Evolutionary conservation across 2,888 invertebrate species (phyloP), one percentile per base, ranked within the genome.

Genomic region (Dione juno): DNA sequence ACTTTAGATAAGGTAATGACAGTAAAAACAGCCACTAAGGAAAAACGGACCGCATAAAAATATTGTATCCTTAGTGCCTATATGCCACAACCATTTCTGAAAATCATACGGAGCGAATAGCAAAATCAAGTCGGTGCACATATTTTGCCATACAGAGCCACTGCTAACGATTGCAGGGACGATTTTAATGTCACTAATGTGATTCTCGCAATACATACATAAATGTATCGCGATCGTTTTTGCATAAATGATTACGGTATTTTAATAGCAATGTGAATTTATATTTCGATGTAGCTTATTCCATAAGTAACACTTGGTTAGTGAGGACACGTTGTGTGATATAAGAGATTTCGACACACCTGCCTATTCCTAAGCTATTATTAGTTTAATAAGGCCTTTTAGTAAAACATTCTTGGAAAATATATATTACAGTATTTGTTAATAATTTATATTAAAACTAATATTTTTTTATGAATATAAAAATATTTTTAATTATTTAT

Each of bases 31-130:
- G 76, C 83, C 74, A 75, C 85, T 80, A 80, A 87, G 87, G 88
- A 90, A 92, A 92, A 92, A 92, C 89, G 83, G 61, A 83, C 81
- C 75, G 88, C 88, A 92, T 93, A 93, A 92, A 93, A 93, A 93
- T 92, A 93, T 93, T 92, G 92, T 88, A 92, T 90, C 88, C 90
- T 86, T 87, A 84, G 84, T 85, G 85, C 85, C 81, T 89, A 90
- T 92, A 90, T 84, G 86, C 84, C 81, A 82, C 84, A 81, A 86
- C 90, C 92, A 89, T 91, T 92, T 93, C 92, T 92, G 93, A 93
- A 92, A 93, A 93, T 93, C 93, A 93, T 92, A 92, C 93, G 92
- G 92, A 87, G 89, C 88, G 86, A 80, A 84, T 83, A 83, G 86
- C 85, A 82, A 81, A 82, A 87, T 84, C 89, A 76, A 86, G 89